Conservation (phyloP, 2,888 invertebrate species). For the Thalpophila matura region DNA sequence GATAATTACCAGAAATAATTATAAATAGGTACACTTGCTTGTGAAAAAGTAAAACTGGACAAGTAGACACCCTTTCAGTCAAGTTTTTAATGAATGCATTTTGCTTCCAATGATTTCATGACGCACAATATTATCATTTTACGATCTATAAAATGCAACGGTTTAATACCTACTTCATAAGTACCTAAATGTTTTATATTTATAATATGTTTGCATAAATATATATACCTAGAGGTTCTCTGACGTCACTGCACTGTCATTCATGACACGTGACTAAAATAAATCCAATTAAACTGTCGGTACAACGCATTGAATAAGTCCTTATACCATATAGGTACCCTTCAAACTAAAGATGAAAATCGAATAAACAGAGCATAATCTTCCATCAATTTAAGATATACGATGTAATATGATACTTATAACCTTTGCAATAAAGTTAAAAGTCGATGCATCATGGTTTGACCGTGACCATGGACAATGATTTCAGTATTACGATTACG, state of each 20-base stretch:
- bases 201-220: neutral
- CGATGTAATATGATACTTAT: neutral
- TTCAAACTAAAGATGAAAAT: conserved; percentile 8
- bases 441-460: neutral
- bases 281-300: conserved; percentile 7
- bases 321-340: too few relatives aligned
- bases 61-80: conserved; percentile 3
- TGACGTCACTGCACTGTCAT: conserved; percentile 3
- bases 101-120: neutral
- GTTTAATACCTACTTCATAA: neutral
- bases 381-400: neutral
- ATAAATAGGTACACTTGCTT: neutral
- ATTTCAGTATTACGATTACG: conserved; percentile 18
- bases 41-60: conserved; percentile 7
- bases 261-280: conserved; percentile 8
- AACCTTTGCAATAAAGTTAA: neutral
- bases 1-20: conserved; percentile 33
- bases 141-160: neutral
- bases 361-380: neutral
- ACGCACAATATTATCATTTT: conserved; percentile 1
- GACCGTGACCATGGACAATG: conserved; percentile 35
- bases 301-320: neutral
- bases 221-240: too few relatives aligned
- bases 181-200: conserved; percentile 10
- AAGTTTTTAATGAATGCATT: conserved; percentile 5